Evolutionary conservation across 2,113 vertebrate genomes (phyloP).

Genomic region (human (Homo sapiens)): GRCh38 chrX:126529501-126530000

Average conservation of each 20-base stretch:
- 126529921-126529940: background rate
- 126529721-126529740: background rate
- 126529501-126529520: background rate
- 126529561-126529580: background rate
- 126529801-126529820: conserved; percentile 69
- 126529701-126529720: conserved; percentile 19
- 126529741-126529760: conserved; percentile 41
- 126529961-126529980: background rate
- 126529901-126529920: background rate
- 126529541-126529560: conserved; percentile 31
- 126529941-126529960: background rate
- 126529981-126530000: background rate
- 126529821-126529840: conserved; percentile 65
- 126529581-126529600: background rate
- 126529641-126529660: conserved; percentile 32
- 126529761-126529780: conserved; percentile 31
- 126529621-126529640: background rate
- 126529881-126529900: conserved; percentile 11
- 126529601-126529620: conserved; percentile 23
- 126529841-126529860: background rate
- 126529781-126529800: conserved; percentile 48
- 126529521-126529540: conserved; percentile 41
- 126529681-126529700: conserved; percentile 29
- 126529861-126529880: conserved; percentile 9
- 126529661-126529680: conserved; percentile 21